Evolutionary conservation across 2,113 vertebrate genomes (phyloP), one percentile per base, ranked within the genome.

Genomic region (Sapayoa aenigma): DNA sequence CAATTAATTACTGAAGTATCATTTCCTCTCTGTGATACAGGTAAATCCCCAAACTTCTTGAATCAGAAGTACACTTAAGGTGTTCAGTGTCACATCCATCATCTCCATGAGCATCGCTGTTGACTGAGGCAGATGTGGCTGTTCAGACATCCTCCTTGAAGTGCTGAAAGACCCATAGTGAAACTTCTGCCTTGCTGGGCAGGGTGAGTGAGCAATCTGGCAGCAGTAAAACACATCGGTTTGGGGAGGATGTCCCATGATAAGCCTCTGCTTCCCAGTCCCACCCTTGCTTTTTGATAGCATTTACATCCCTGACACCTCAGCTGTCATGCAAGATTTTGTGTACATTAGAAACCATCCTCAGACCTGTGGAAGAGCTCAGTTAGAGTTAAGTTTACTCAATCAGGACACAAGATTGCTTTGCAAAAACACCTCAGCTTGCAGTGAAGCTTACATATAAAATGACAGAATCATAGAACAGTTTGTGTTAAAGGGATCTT

Each of bases 1-100:
- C 95, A 94, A 94, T 93, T 95, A 94, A 97, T 95, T 93, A 81
- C 92, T 89, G 83, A 93, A 94, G 80, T 83, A 92, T 95, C 89
- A 92, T 93, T 97, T 96, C 86, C 91, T 94, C 39, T 69, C 72
- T 71, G 11, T 92, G 89, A 94, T 89, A 95, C 89, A 94, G 84
- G 68, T 92, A 95, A 97, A 74, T 60, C 80, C 83, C 89, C 76
- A 93, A 96, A 96, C 72, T 97, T 95, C 79, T 95, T 89, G 65
- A 87, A 96, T 93, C 80, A 90, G 80, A 97, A 87, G 65, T 90
- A 94, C 27, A 24, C 52, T 94, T 76, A 93, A 90, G 80, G 93
- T 96, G 76, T 89, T 97, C 73, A 31, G 33, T 95, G 93, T 74
- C 93, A 89, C 60, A 97, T 95, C 69, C 89, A 94, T 97, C 91